Conservation (phyloP, 2,888 invertebrate species). For the Lobophora halterata region DNA sequence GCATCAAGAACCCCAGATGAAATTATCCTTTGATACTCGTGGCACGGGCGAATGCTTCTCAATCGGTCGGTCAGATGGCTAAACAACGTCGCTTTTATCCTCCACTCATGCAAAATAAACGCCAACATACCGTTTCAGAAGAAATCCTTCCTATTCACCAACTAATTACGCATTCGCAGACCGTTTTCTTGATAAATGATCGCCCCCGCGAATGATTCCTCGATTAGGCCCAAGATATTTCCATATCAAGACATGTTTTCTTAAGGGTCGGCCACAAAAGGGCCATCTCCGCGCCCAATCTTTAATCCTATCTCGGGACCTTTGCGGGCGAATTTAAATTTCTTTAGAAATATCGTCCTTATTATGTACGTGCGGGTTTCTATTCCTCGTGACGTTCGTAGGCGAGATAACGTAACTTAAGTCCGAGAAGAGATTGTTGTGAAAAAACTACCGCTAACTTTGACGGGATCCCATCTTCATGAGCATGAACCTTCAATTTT, state of each 20-base stretch:
- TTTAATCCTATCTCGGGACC: conserved; percentile 81
- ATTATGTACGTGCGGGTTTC: conserved; percentile 80
- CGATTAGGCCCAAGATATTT: conserved; percentile 77
- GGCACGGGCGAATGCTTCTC: conserved; percentile 62
- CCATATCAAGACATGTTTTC: conserved; percentile 81
- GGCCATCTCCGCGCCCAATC: conserved; percentile 79
- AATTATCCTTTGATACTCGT: conserved; percentile 71
- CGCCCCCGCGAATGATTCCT: conserved; percentile 75
- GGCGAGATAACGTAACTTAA: conserved; percentile 80
- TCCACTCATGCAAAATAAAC: conserved; percentile 67
- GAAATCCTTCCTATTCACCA: conserved; percentile 50
- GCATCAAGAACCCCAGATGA: conserved; percentile 49
- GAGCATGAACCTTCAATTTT: conserved; percentile 48
- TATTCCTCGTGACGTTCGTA: conserved; percentile 77
- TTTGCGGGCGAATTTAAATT: conserved; percentile 81
- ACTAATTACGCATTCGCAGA: conserved; percentile 70
- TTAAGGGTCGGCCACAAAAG: conserved; percentile 80
- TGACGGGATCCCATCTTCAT: conserved; percentile 69
- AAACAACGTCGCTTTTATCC: conserved; percentile 59
- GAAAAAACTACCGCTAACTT: conserved; percentile 79
- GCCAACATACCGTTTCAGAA: conserved; percentile 50
- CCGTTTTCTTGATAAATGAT: conserved; percentile 70
- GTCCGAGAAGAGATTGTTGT: conserved; percentile 80
- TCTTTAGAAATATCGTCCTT: conserved; percentile 81
- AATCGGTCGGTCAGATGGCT: conserved; percentile 62